Conservation (phyloP, 1,140 invertebrate species). For the Cotesia typhae region DNA sequence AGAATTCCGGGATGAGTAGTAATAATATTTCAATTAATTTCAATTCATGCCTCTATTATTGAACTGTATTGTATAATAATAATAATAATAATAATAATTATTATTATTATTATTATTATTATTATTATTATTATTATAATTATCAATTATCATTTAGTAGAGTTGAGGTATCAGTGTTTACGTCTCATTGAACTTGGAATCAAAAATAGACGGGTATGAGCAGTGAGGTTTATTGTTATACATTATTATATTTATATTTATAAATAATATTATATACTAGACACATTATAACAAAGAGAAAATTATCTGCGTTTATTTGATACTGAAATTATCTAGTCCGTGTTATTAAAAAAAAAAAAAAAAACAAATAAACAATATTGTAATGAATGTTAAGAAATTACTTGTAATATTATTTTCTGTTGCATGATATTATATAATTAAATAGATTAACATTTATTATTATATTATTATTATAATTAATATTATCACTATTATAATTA, state of each 20-base stretch:
- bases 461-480: constrained; percentile 11
- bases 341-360: constrained; percentile 32
- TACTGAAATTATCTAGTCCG: constrained; percentile 58
- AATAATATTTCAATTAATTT: no score
- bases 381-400: constrained; percentile 59
- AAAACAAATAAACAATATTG: constrained; percentile 51
- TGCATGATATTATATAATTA: constrained; percentile 45
- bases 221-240: constrained; percentile 2
- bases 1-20: no score
- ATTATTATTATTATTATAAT: neutral
- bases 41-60: no score
- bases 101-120: no score
- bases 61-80: no score
- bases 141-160: constrained; percentile 1
- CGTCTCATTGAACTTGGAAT: constrained; percentile 10
- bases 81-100: no score
- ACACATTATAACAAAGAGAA: constrained; percentile 24
- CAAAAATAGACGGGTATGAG: constrained; percentile 11
- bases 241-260: neutral
- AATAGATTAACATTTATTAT: constrained; percentile 2
- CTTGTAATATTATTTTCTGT: constrained; percentile 50
- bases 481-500: neutral
- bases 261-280: constrained; percentile 9
- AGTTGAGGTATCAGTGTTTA: neutral
- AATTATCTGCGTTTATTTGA: constrained; percentile 38